Evolutionary conservation across 2,797 vertebrate species (phyloP), one percentile per base, ranked within the genome.

Genomic region (Hypotaenidia philippensis): DNA sequence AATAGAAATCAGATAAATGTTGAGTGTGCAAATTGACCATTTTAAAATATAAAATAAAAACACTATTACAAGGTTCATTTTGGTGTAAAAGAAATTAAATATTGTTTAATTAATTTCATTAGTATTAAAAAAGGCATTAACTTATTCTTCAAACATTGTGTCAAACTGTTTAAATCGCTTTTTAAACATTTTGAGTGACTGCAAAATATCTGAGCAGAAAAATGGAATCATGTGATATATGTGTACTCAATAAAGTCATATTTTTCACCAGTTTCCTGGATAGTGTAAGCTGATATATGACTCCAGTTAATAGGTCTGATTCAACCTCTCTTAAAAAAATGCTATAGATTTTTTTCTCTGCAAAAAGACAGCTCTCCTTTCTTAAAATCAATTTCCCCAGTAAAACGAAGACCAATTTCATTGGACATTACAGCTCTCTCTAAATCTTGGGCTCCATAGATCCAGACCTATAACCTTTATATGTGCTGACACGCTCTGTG

Each of bases 321-420:
- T 53, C 70, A 60, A 34, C 13, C 10, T 74, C 40, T 74, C 31
- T 61, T 53, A 52, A 93, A 93, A 79, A 90, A 72, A 68, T 0
- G 4, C 18, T 80, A 80, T 23, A 63, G 49, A 70, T 83, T 59
- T 89, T 59, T 89, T 87, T 63, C 70, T 56, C 44, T 57, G 26
- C 19, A 60, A 61, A 84, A 66, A 66, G 19, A 84, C 11, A 64
- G 3, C 7, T 83, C 25, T 88, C 21, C 15, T 74, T 92, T 83
- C 53, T 65, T 65, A 80, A 85, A 76, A 92, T 71, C 68, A 93
- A 64, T 92, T 89, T 79, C 47, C 68, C 20, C 50, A 65, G 27
- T 65, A 81, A 93, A 94, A 87, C 8, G 2, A 71, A 91, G 56
- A 89, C 50, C 18, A 47, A 57, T 77, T 93, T 83, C 41, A 92